Evolutionary conservation across 2,888 invertebrate genomes (phyloP).

Genomic region (Itoplectis maculator): DNA sequence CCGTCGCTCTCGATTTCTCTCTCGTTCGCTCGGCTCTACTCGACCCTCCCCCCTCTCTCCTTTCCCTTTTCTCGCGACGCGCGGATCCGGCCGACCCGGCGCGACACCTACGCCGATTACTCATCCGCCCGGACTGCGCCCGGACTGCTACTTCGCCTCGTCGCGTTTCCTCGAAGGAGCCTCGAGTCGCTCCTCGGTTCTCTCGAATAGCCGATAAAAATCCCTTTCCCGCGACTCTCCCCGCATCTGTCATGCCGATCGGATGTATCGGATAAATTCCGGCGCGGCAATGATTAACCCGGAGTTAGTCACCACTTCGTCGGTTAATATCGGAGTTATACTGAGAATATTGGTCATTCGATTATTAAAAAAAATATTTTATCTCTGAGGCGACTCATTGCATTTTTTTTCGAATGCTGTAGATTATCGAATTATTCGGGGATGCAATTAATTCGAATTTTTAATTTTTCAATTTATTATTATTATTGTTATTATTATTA

Average conservation of each 20-base stretch:
- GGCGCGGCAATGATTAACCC: not conserved
- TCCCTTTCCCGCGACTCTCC: not conserved
- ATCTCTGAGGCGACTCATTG: too few species aligned
- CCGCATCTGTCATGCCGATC: too few species aligned
- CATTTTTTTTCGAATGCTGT: too few species aligned
- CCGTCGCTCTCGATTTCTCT: slow-evolving; percentile 17
- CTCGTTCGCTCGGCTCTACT: not conserved
- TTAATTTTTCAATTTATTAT: too few species aligned
- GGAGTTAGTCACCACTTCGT: not conserved
- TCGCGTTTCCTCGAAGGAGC: slow-evolving; percentile 5
- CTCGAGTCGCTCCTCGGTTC: not conserved
- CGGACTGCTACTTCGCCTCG: too few species aligned
- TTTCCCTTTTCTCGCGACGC: not conserved
- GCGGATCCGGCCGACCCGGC: not conserved
- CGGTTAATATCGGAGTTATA: too few species aligned
- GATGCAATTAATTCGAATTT: too few species aligned
- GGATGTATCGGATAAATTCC: slow-evolving; percentile 1
- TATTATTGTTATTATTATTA: too few species aligned
- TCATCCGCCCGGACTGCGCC: slow-evolving; percentile 28
- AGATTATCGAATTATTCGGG: too few species aligned
- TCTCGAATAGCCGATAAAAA: slow-evolving; percentile 11
- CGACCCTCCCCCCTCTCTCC: not conserved
- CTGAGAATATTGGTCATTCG: not conserved
- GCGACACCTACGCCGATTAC: slow-evolving; percentile 38
- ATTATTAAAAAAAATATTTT: too few species aligned